Evolutionary conservation across 1,140 invertebrate genomes (phyloP).

Genomic region (Aphelenchoides besseyi): DNA sequence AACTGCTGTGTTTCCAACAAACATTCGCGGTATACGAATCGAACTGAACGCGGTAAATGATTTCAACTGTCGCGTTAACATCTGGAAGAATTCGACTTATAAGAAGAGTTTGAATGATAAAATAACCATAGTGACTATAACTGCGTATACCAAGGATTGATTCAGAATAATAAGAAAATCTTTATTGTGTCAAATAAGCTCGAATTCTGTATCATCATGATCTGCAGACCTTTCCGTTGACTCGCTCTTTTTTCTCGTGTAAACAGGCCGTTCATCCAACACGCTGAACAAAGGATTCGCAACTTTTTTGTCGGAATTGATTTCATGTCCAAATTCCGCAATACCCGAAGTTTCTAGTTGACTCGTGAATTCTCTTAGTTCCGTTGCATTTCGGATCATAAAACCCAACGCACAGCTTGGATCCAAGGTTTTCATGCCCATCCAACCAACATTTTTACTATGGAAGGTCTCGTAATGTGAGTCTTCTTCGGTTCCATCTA

Average conservation of each 20-base stretch:
- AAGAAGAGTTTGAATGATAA: neutral
- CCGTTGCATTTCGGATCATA: slow-evolving; percentile 12
- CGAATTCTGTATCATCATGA: neutral
- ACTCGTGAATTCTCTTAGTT: slow-evolving; percentile 3
- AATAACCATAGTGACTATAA: neutral
- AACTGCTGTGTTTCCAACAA: neutral
- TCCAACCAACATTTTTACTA: slow-evolving; percentile 7
- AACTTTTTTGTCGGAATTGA: neutral
- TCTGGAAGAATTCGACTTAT: neutral
- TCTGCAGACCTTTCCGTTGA: neutral
- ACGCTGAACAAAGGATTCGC: neutral
- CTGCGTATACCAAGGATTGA: neutral
- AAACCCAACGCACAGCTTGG: slow-evolving; percentile 37
- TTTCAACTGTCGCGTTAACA: neutral
- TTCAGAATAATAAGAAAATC: neutral
- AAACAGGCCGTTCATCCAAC: neutral
- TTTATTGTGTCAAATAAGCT: slow-evolving; percentile 3
- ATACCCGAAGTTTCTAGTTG: slow-evolving; percentile 1
- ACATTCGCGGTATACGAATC: neutral
- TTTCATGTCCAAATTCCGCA: neutral
- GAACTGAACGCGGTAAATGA: neutral
- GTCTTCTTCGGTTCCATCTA: slow-evolving; percentile 27
- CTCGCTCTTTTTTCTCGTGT: neutral
- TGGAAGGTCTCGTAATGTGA: slow-evolving; percentile 35
- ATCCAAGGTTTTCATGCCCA: slow-evolving; percentile 27